Base-by-base conservation (phyloP, 2,797 vertebrate genomes). In the Propithecus perrieri region DNA sequence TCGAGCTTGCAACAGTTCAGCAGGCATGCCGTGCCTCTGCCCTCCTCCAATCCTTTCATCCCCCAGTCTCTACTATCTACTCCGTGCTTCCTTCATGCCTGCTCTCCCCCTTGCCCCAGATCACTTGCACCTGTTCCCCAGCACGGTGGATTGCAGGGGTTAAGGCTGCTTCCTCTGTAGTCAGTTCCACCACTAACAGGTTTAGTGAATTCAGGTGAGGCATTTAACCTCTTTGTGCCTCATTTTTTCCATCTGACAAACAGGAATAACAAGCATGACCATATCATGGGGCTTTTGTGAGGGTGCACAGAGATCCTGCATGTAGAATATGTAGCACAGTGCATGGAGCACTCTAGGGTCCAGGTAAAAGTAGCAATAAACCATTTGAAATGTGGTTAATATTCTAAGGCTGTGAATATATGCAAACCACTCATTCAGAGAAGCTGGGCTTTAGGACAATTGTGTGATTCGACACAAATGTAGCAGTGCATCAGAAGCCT, bases 21-120 rank as follows among this genome's bases (percentile, higher is more conserved):
- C 0, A 0, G 12, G n/a, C 28, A 11, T 7, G 2, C 35, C 0
- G 0, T 0, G 35, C 12, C 59, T 8, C 33, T 55, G 61, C 38
- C n/a, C n/a, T 38, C 26, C 26, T 11, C 18, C 2, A 0, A 5
- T 22, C 48, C 53, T 48, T 41, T 5, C 35, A 10, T 10, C 41
- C 2, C 13, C 10, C 4, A 10, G 7, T 72, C 43, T 48, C 65
- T 41, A 18, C 50, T 9, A 9, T 35, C 26, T 13, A 0, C 38
- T 33, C 15, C 10, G 2, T 0, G 38, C 24, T 71, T 50, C 46
- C 22, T 63, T 24, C 43, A 11, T 35, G 13, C 46, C 55, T 55
- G 26, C 0, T 0, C n/a, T 26, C 24, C 18, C 12, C 22, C 1
- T 7, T 7, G 1, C 24, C 12, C 0, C 2, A 7, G 57, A 13